Evolutionary conservation across 1,140 invertebrate genomes (phyloP).

Genomic region (Lasioglossum albipes): DNA sequence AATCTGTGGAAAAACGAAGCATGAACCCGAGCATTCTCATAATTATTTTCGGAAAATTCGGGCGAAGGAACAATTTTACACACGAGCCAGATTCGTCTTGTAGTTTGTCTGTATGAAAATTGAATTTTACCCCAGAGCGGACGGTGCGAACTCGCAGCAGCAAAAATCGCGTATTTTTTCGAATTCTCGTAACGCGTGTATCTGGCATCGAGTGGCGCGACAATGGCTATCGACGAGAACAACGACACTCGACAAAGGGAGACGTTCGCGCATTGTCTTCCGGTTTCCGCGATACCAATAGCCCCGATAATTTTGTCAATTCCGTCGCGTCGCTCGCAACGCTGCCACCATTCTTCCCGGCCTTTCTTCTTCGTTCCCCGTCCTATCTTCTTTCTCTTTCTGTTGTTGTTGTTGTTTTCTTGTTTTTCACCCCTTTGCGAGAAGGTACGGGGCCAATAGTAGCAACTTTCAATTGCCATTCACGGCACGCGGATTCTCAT

Average conservation of each 20-base stretch:
- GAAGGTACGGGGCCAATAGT: background rate
- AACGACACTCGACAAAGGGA: background rate
- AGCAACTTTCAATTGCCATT: background rate
- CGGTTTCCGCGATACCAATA: background rate
- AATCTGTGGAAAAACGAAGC: too few species aligned
- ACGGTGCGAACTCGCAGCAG: too few species aligned
- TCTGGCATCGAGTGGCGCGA: background rate
- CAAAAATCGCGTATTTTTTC: background rate
- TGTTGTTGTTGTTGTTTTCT: too few species aligned
- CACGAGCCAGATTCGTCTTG: too few species aligned
- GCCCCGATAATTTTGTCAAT: slow-evolving; percentile 11
- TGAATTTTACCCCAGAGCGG: too few species aligned
- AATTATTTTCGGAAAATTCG: too few species aligned
- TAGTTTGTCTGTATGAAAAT: too few species aligned
- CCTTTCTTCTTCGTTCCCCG: background rate
- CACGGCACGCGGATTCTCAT: background rate
- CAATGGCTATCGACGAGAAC: background rate
- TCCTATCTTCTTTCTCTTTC: background rate
- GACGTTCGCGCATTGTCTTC: slow-evolving; percentile 11
- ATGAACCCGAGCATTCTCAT: too few species aligned
- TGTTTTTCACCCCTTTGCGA: background rate
- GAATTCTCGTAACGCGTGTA: background rate
- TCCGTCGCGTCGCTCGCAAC: background rate
- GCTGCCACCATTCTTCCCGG: background rate
- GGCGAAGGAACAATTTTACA: too few species aligned